Evolutionary conservation across 35 echinoderm and acorn worm genomes (phyloP).

Genomic region (Lytechinus variegatus): DNA sequence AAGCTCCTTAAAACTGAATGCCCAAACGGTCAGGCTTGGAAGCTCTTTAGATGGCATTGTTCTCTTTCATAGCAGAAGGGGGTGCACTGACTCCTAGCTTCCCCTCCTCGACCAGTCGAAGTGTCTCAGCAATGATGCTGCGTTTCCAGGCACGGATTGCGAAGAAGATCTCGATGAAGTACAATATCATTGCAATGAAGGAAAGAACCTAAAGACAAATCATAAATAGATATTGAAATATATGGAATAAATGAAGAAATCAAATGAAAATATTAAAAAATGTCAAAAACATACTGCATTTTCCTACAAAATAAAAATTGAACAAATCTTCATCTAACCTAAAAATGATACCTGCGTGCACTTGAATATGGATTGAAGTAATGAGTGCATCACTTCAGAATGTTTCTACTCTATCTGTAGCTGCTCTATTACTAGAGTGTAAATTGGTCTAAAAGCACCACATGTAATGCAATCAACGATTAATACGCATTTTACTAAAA

Average conservation of each 20-base stretch:
- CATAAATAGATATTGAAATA: neutral
- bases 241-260: neutral
- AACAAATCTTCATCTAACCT: too few species aligned
- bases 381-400: too few species aligned
- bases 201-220: constrained; percentile 57
- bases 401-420: too few species aligned
- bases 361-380: too few species aligned
- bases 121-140: constrained; percentile 79
- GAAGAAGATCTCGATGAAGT: constrained; percentile 76
- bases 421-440: too few species aligned
- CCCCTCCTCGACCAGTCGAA: constrained; percentile 69
- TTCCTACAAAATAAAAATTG: too few species aligned
- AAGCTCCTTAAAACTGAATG: too few species aligned
- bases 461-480: too few species aligned
- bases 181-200: constrained; percentile 63
- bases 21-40: neutral
- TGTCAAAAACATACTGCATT: too few species aligned
- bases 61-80: neutral
- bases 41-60: neutral
- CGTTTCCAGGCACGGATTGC: constrained; percentile 76
- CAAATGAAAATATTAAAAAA: neutral
- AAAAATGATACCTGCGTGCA: too few species aligned
- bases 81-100: constrained; percentile 41
- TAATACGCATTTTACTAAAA: too few species aligned
- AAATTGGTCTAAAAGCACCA: too few species aligned